A percentile compares a stretch with the other conserved stretches of the same genome.
phyloP scores from a whole-genome alignment of 2,888 invertebrate genomes.

The Aspidiotus destructor region DNA sequence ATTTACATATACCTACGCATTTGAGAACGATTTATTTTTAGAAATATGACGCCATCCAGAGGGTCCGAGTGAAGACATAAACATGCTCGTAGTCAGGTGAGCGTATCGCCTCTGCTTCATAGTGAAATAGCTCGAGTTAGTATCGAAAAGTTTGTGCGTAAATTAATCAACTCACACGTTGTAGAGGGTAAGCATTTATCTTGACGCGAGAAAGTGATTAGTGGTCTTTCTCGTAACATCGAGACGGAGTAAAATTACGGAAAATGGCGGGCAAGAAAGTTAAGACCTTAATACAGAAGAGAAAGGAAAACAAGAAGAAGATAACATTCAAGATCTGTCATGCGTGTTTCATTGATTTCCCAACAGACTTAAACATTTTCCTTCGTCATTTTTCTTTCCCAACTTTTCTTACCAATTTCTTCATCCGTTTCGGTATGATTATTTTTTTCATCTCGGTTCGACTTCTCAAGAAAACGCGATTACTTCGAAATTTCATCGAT shows the following conservation, averaged over 20 bases:
- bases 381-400: conserved; percentile 27
- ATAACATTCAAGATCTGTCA: conserved; percentile 27
- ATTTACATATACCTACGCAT: neutral
- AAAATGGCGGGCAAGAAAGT: conserved; percentile 29
- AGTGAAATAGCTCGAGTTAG: too few relatives aligned
- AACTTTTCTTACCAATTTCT: conserved; percentile 30
- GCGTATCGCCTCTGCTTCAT: too few relatives aligned
- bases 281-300: conserved; percentile 14
- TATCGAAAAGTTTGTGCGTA: too few relatives aligned
- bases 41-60: neutral
- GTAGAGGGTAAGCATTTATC: too few relatives aligned
- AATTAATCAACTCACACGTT: too few relatives aligned
- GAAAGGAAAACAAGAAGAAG: conserved; percentile 12
- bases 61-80: too few relatives aligned
- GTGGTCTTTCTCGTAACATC: too few relatives aligned
- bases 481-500: conserved; percentile 24
- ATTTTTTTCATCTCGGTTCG: conserved; percentile 21
- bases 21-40: conserved; percentile 1
- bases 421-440: conserved; percentile 29
- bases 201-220: too few relatives aligned
- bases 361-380: conserved; percentile 28
- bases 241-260: neutral
- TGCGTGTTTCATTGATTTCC: conserved; percentile 31
- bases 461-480: conserved; percentile 25
- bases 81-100: too few relatives aligned